Conservation (phyloP, 2,113 vertebrate genomes). For the Triplophysa rosa region DNA sequence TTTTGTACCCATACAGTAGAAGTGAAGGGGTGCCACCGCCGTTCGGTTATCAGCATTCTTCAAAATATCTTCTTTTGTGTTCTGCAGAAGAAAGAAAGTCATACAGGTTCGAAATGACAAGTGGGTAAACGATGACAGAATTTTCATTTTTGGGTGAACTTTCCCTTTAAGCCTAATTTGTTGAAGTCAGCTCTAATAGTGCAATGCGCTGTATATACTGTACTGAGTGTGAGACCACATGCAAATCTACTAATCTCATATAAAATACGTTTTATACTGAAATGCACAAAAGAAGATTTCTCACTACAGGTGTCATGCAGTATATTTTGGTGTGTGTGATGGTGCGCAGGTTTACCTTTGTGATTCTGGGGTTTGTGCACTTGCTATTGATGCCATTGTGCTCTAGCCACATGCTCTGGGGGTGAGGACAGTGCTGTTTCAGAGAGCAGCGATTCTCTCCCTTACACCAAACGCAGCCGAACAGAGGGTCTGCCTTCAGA, state of each 20-base stretch:
- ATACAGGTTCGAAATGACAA: too few relatives aligned
- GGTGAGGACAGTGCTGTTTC: conserved; percentile 89
- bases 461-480: conserved; percentile 95
- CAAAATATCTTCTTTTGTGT: too few relatives aligned
- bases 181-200: not conserved
- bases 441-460: conserved; percentile 88
- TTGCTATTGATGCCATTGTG: conserved; percentile 90
- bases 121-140: too few relatives aligned
- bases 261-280: too few relatives aligned
- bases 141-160: too few relatives aligned
- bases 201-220: not conserved
- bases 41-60: too few relatives aligned
- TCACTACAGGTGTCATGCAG: not conserved
- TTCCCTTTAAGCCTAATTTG: not conserved
- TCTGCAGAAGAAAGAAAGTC: too few relatives aligned
- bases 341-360: conserved; percentile 78
- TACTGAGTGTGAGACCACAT: not conserved
- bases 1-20: too few relatives aligned
- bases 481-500: conserved; percentile 93
- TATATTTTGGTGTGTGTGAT: conserved; percentile 14
- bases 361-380: conserved; percentile 96
- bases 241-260: not conserved
- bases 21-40: too few relatives aligned
- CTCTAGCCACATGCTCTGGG: conserved; percentile 90
- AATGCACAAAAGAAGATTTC: too few relatives aligned